phyloP scores from a whole-genome alignment of 2,113 vertebrate species.

The Dicaeum eximium region DNA sequence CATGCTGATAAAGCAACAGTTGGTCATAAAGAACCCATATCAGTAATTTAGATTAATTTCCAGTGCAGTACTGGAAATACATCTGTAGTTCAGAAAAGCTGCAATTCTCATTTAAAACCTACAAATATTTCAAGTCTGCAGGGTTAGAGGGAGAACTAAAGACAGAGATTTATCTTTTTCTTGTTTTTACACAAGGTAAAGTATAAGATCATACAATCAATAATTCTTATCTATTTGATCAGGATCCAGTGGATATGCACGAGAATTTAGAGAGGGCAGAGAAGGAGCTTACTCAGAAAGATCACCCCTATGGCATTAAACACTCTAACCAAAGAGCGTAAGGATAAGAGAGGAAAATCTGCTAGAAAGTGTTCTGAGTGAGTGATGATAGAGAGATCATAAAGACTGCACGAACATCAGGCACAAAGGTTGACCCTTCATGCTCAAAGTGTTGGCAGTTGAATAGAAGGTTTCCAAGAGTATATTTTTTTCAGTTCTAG shows the following conservation, averaged over 20 bases:
- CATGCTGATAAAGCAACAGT: neutral
- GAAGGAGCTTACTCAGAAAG: neutral
- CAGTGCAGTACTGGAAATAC: neutral
- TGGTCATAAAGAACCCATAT: neutral
- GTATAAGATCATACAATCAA: neutral
- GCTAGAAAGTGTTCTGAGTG: neutral
- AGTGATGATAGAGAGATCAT: neutral
- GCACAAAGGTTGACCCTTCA: neutral
- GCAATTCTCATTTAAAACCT: neutral
- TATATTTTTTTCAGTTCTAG: neutral
- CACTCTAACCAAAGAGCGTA: neutral
- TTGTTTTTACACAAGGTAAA: neutral
- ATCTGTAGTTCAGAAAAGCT: neutral
- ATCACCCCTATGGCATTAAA: neutral
- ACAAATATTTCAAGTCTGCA: neutral
- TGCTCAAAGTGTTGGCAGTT: neutral
- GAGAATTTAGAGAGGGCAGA: constrained; percentile 36
- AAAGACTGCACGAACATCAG: neutral
- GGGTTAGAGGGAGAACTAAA: neutral
- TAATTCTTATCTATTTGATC: neutral
- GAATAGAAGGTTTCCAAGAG: neutral
- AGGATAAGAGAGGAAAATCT: constrained; percentile 5
- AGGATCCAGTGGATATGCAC: neutral
- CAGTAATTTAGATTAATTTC: neutral
- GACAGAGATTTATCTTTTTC: neutral